Percentiles rank a stretch among this genome's conserved stretches.
phyloP scores from a whole-genome alignment of 2,113 vertebrate genomes.

The Dunckerocampus dactyliophorus region DNA sequence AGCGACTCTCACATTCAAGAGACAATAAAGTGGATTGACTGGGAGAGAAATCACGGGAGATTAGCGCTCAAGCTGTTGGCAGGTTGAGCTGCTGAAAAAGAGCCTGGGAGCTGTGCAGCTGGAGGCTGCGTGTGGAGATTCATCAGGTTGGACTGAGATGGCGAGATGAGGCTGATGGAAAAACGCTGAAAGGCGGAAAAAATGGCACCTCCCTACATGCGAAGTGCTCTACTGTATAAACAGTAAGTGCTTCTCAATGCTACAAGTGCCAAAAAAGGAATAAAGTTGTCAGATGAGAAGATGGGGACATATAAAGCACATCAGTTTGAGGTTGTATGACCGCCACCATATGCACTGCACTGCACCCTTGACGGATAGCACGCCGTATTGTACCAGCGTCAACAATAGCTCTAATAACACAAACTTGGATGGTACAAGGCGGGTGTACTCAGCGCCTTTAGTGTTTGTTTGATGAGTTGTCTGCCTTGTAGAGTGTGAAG shows the following conservation, averaged over 20 bases:
- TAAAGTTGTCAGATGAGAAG: slow-evolving; percentile 40
- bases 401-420: slow-evolving; percentile 59
- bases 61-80: slow-evolving; percentile 45
- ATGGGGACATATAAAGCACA: slow-evolving; percentile 5
- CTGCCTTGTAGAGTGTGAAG: slow-evolving; percentile 68
- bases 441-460: slow-evolving; percentile 57
- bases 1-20: slow-evolving; percentile 57
- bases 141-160: slow-evolving; percentile 48
- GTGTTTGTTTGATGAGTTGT: slow-evolving; percentile 70
- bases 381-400: slow-evolving; percentile 45
- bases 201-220: slow-evolving; percentile 49
- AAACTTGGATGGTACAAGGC: slow-evolving; percentile 47
- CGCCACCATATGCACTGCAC: slow-evolving; percentile 2
- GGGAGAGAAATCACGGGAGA: slow-evolving; percentile 51
- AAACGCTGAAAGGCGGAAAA: slow-evolving; percentile 68
- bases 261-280: slow-evolving; percentile 49
- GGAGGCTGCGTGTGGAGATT: slow-evolving; percentile 11
- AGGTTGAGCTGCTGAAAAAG: slow-evolving; percentile 39
- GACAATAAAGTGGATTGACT: slow-evolving; percentile 48
- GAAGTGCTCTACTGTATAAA: slow-evolving; percentile 59
- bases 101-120: slow-evolving; percentile 47
- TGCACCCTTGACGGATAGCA: slow-evolving; percentile 19
- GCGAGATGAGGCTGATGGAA: slow-evolving; percentile 32
- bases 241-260: slow-evolving; percentile 52
- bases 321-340: not conserved